phyloP scores from a whole-genome alignment of 2,888 invertebrate species.

The Siphonodentalium dalli region DNA sequence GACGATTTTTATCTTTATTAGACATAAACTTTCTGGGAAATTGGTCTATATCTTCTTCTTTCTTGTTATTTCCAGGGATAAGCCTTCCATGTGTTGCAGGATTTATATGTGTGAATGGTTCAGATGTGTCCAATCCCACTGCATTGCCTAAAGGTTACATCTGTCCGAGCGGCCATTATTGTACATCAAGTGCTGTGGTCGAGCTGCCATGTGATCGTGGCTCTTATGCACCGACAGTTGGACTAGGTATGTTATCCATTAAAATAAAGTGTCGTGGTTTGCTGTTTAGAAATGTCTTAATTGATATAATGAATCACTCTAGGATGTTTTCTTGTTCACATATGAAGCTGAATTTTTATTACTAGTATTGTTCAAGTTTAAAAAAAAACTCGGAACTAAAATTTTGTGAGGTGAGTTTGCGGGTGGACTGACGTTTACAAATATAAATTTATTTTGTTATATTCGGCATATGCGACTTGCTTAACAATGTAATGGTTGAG shows the following conservation, averaged over 20 bases:
- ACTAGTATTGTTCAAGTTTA: too few species aligned
- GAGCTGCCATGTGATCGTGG: constrained; percentile 49
- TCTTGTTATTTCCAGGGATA: constrained; percentile 37
- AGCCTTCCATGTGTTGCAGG: constrained; percentile 54
- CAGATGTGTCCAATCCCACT: constrained; percentile 48
- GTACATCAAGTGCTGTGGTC: constrained; percentile 44
- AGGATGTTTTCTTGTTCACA: too few species aligned
- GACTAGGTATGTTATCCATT: constrained; percentile 40
- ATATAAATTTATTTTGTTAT: neutral
- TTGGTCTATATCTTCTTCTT: too few species aligned
- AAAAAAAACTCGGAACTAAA: neutral
- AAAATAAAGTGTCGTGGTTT: too few species aligned
- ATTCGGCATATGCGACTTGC: neutral
- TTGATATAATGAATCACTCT: too few species aligned
- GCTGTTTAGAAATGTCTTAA: too few species aligned
- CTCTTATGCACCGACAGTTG: constrained; percentile 40
- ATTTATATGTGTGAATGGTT: constrained; percentile 57
- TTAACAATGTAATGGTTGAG: neutral
- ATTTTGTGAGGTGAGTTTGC: neutral
- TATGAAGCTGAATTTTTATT: too few species aligned
- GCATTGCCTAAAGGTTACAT: constrained; percentile 53
- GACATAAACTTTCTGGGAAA: too few species aligned
- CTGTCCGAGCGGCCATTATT: constrained; percentile 61
- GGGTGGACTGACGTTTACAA: neutral
- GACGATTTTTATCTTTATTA: too few species aligned